phyloP scores from a whole-genome alignment of 2,113 vertebrate species.

The Coptodon bakossiorum region DNA sequence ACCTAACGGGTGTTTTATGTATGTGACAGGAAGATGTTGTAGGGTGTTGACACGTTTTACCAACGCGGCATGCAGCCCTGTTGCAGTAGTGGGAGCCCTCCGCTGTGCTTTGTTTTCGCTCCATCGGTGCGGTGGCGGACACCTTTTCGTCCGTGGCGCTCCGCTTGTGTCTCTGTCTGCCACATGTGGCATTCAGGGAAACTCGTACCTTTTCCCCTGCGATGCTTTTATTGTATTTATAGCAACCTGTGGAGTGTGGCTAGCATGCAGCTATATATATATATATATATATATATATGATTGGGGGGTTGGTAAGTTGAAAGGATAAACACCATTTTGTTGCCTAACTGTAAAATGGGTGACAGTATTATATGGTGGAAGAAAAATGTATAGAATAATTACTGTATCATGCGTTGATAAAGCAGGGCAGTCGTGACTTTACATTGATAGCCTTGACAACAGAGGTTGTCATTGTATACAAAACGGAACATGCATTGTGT shows the following conservation, averaged over 20 bases:
- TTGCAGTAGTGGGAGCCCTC: neutral
- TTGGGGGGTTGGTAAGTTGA: neutral
- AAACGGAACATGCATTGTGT: neutral
- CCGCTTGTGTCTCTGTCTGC: neutral
- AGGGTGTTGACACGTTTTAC: slow-evolving; percentile 22
- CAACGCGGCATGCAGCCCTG: neutral
- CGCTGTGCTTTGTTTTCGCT: slow-evolving; percentile 50
- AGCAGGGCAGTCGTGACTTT: neutral
- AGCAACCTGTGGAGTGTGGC: slow-evolving; percentile 33
- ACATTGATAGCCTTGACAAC: neutral
- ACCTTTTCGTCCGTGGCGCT: neutral
- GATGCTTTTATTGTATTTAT: neutral
- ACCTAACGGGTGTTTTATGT: neutral
- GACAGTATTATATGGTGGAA: neutral
- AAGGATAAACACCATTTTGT: neutral
- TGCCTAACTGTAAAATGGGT: neutral
- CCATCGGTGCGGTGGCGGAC: slow-evolving; percentile 2
- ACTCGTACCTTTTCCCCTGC: neutral
- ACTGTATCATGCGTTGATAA: neutral
- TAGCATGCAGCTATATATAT: neutral
- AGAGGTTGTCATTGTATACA: neutral
- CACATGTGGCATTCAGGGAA: neutral
- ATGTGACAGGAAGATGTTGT: neutral
- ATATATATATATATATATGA: neutral
- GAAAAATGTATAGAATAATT: neutral